phyloP scores from a whole-genome alignment of 2,113 vertebrate genomes.

The Cyprichromis sp. region DNA sequence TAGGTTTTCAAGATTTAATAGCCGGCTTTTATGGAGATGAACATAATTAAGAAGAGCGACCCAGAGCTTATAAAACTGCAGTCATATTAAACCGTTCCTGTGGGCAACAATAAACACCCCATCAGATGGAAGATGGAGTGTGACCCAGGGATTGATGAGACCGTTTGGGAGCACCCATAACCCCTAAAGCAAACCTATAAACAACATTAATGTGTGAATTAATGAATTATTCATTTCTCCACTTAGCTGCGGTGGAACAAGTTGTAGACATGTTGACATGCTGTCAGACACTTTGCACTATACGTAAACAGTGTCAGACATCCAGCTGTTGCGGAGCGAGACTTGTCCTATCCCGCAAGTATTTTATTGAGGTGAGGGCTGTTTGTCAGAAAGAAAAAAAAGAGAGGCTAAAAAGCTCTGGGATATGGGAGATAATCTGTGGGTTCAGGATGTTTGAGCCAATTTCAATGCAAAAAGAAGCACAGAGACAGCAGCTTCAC shows the following conservation, averaged over 20 bases:
- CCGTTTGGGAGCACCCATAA: background rate
- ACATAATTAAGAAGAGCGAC: background rate
- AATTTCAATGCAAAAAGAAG: background rate
- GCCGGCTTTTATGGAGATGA: background rate
- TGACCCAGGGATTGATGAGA: background rate
- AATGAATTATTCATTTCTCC: background rate
- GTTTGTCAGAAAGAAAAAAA: background rate
- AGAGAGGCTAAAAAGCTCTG: background rate
- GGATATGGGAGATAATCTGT: background rate
- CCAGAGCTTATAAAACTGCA: background rate
- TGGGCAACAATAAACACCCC: background rate
- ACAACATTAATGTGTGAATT: background rate
- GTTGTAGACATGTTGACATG: background rate
- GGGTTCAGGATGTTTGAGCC: background rate
- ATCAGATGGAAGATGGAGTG: background rate
- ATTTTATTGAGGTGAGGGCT: background rate
- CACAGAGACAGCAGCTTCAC: background rate
- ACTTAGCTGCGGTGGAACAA: background rate
- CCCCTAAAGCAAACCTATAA: background rate
- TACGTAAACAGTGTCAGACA: background rate
- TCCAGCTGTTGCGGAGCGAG: background rate
- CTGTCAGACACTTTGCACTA: background rate
- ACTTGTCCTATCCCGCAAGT: accelerated
- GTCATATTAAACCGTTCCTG: background rate
- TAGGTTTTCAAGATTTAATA: background rate